These are phyloP conservation scores for Craniophora ligustri DNA, from an alignment of 2,888 invertebrate genomes.

Conservation along the genomic window DNA sequence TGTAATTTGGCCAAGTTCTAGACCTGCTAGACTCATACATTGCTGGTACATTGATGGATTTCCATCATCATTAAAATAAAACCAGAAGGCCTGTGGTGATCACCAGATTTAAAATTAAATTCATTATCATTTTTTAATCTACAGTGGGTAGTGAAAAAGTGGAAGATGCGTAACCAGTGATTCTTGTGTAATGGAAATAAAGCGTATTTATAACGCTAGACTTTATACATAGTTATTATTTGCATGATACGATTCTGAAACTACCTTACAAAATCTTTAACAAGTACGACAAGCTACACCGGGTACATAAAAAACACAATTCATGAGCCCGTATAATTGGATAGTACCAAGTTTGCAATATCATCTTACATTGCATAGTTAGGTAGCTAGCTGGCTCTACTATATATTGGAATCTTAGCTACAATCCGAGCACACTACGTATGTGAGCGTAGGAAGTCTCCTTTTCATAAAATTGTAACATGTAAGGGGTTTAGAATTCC, in stretches of 20 bases:
- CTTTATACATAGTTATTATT: not conserved
- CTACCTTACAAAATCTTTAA: not conserved
- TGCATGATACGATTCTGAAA: not conserved
- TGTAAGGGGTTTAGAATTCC: not conserved
- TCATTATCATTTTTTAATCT: too few species aligned
- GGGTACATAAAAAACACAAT: not conserved
- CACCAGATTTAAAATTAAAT: too few species aligned
- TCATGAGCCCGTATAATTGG: conserved; percentile 1
- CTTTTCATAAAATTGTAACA: not conserved
- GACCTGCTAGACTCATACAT: too few species aligned
- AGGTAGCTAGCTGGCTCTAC: not conserved
- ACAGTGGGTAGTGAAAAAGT: too few species aligned
- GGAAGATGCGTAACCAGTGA: too few species aligned
- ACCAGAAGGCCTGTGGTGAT: too few species aligned
- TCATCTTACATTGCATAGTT: not conserved
- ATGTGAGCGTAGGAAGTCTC: not conserved
- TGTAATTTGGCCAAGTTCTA: too few species aligned
- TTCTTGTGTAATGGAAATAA: not conserved
- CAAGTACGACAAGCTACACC: not conserved
- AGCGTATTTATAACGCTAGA: too few species aligned
- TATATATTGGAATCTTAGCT: not conserved
- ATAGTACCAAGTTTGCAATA: not conserved
- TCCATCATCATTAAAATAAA: too few species aligned
- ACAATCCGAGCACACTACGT: not conserved
- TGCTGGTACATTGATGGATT: too few species aligned